phyloP scores from a whole-genome alignment of 2,888 invertebrate genomes.

The Aphodius sticticus region DNA sequence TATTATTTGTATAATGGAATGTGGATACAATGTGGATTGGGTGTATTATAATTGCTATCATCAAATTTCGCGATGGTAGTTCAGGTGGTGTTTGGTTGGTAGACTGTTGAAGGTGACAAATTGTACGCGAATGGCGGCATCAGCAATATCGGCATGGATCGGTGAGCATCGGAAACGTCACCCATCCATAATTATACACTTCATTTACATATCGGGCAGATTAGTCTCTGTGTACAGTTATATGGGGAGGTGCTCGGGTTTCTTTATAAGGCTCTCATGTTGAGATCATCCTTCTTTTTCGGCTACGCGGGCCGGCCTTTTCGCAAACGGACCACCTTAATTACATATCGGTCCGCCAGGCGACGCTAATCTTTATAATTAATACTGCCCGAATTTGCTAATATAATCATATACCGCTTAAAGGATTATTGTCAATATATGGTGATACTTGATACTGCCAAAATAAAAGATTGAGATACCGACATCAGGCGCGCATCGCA shows the following conservation, averaged over 20 bases:
- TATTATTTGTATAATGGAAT: no score
- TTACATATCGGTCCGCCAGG: constrained; percentile 33
- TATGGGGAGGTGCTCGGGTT: constrained; percentile 32
- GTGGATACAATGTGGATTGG: no score
- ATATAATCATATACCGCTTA: constrained; percentile 34
- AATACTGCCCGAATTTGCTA: constrained; percentile 37
- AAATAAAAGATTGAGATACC: background rate
- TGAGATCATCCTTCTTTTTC: constrained; percentile 30
- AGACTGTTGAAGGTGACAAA: constrained; percentile 17
- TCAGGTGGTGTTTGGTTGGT: no score
- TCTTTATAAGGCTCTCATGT: constrained; percentile 35
- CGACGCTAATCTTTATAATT: constrained; percentile 36
- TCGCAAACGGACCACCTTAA: constrained; percentile 32
- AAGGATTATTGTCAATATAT: constrained; percentile 35
- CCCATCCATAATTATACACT: constrained; percentile 39
- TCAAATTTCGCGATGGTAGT: no score
- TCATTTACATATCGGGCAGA: constrained; percentile 43
- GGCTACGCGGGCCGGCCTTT: constrained; percentile 17
- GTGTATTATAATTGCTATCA: no score
- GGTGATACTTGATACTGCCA: constrained; percentile 28
- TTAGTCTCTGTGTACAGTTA: constrained; percentile 41
- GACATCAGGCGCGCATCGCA: no score
- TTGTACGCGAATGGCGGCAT: constrained; percentile 29
- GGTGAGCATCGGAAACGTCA: constrained; percentile 30
- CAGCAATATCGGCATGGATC: constrained; percentile 29